These are phyloP conservation scores for Eurois occulta DNA, from an alignment of 2,888 invertebrate genomes.

Conservation along the genomic window DNA sequence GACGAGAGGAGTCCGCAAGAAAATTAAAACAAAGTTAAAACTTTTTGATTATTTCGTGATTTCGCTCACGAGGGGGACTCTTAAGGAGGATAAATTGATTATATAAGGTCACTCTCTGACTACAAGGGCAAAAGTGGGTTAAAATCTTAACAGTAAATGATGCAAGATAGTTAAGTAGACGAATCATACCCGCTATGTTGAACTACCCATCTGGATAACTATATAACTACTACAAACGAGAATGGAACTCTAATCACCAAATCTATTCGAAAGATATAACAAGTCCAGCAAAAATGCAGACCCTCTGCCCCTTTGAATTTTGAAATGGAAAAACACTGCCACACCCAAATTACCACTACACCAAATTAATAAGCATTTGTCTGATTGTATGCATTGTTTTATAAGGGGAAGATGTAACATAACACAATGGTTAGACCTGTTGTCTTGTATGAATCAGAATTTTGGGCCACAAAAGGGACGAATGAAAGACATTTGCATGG, in stretches of 20 bases:
- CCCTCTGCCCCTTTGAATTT: too few relatives aligned
- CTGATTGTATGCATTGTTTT: not conserved
- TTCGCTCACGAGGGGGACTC: conserved; percentile 19
- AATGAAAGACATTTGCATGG: too few relatives aligned
- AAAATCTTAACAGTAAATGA: not conserved
- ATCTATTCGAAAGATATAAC: not conserved
- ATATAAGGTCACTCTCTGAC: not conserved
- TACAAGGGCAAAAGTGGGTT: not conserved
- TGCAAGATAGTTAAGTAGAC: not conserved
- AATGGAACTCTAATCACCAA: not conserved
- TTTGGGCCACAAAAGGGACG: too few relatives aligned
- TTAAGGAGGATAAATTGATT: conserved; percentile 31
- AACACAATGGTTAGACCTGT: too few relatives aligned
- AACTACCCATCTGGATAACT: not conserved
- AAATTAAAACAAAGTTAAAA: conserved; percentile 65
- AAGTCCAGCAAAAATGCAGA: too few relatives aligned
- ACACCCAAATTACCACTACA: not conserved
- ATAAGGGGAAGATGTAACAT: too few relatives aligned
- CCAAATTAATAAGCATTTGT: not conserved
- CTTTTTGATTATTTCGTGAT: conserved; percentile 68
- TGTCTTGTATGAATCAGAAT: too few relatives aligned
- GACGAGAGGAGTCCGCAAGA: conserved; percentile 43
- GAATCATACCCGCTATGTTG: too few relatives aligned
- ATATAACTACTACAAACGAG: not conserved
- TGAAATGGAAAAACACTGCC: too few relatives aligned